These are phyloP conservation scores for Chesias legatella DNA, from an alignment of 2,888 invertebrate genomes.

Conservation along the genomic window DNA sequence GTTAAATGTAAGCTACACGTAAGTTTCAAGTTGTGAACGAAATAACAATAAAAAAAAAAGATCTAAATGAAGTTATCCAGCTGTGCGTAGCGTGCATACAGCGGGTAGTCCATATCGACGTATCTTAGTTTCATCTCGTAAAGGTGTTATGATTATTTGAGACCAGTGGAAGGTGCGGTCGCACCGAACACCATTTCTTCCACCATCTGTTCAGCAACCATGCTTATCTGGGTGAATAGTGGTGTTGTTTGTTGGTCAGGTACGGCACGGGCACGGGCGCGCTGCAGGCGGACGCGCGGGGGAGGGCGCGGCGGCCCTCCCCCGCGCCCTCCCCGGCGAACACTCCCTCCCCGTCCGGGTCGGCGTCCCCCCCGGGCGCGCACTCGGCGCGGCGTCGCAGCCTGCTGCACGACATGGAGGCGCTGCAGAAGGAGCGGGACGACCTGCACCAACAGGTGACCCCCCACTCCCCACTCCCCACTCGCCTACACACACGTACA, in stretches of 20 bases:
- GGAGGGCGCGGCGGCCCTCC: slow-evolving; percentile 24
- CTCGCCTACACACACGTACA: background rate
- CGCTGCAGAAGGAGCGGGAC: slow-evolving; percentile 83
- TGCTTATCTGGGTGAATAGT: no score
- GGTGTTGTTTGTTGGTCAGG: slow-evolving; percentile 24
- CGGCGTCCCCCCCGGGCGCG: slow-evolving; percentile 36
- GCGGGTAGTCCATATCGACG: no score
- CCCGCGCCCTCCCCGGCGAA: slow-evolving; percentile 28
- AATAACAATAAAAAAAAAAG: no score
- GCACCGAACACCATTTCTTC: background rate
- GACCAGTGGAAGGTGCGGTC: no score
- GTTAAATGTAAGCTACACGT: no score
- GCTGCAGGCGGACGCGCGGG: slow-evolving; percentile 28
- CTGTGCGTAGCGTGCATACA: no score
- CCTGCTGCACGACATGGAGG: slow-evolving; percentile 82
- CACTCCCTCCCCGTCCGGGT: slow-evolving; percentile 39
- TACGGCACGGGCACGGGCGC: slow-evolving; percentile 55
- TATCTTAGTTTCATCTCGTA: no score
- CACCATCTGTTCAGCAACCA: background rate
- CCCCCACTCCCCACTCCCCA: no score
- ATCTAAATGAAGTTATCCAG: no score
- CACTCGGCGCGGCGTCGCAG: slow-evolving; percentile 49
- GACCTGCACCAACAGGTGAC: slow-evolving; percentile 88
- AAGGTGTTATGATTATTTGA: no score
- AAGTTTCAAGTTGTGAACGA: no score